These are phyloP conservation scores for Pandemis cinnamomeana DNA, from an alignment of 2,888 invertebrate species.

Conservation along the genomic window DNA sequence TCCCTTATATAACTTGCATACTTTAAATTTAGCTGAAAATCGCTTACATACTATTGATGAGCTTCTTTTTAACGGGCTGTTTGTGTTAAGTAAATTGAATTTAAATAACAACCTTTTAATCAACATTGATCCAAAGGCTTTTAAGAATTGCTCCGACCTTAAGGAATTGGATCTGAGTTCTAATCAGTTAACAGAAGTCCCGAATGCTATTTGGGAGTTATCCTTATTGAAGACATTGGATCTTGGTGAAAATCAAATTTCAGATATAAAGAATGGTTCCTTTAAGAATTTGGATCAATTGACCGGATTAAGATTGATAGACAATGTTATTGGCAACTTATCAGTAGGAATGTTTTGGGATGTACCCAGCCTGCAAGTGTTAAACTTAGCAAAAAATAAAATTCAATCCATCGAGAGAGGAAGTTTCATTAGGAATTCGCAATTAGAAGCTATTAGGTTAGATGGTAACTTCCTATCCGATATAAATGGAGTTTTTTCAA, in stretches of 20 bases:
- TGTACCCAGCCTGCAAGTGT: constrained; percentile 91
- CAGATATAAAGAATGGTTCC: constrained; percentile 92
- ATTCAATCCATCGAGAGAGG: constrained; percentile 92
- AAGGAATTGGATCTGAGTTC: constrained; percentile 95
- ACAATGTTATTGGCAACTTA: constrained; percentile 94
- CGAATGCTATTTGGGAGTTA: constrained; percentile 91
- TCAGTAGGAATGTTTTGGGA: constrained; percentile 94
- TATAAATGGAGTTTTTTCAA: constrained; percentile 94
- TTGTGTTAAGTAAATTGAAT: constrained; percentile 92
- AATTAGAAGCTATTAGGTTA: constrained; percentile 93
- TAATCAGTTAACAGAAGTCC: constrained; percentile 92
- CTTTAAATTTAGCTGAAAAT: constrained; percentile 95
- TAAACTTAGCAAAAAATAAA: constrained; percentile 95
- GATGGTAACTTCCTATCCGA: constrained; percentile 95
- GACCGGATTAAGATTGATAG: constrained; percentile 93
- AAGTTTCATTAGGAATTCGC: constrained; percentile 91
- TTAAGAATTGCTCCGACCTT: constrained; percentile 94
- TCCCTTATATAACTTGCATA: constrained; percentile 94
- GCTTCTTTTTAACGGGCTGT: constrained; percentile 92
- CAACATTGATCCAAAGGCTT: constrained; percentile 90
- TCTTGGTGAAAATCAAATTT: constrained; percentile 95
- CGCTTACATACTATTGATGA: constrained; percentile 92
- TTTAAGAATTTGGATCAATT: constrained; percentile 94
- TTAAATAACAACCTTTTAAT: constrained; percentile 93
- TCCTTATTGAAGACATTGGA: constrained; percentile 94